These are phyloP conservation scores for Drosophila neotestacea DNA, from an alignment of 2,888 invertebrate genomes.

Conservation along the genomic window DNA sequence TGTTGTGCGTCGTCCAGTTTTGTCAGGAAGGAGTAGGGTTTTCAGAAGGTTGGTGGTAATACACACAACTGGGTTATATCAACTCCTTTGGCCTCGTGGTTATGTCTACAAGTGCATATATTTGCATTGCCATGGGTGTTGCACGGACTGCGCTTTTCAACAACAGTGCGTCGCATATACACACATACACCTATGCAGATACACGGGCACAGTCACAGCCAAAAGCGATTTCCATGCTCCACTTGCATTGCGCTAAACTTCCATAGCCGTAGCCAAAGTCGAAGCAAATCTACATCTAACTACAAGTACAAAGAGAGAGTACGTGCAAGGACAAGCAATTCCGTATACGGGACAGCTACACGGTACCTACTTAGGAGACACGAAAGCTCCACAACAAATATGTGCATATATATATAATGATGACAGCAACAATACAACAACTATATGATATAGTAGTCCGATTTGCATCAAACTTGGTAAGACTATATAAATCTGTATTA, in stretches of 20 bases:
- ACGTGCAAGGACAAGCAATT: conserved; percentile 7
- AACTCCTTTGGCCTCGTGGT: conserved; percentile 66
- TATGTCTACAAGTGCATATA: conserved; percentile 68
- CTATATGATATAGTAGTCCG: no score
- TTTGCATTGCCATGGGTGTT: conserved; percentile 67
- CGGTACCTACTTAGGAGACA: not conserved
- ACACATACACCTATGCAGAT: not conserved
- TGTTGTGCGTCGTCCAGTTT: not conserved
- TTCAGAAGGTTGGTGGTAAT: not conserved
- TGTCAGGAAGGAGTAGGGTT: no score
- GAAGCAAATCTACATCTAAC: conserved; percentile 58
- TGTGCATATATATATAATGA: not conserved
- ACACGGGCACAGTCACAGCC: conserved; percentile 23
- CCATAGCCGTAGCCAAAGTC: conserved; percentile 42
- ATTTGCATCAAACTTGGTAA: no score
- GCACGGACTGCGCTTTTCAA: conserved; percentile 66
- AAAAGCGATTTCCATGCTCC: conserved; percentile 44
- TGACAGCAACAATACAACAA: no score
- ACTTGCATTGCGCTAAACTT: conserved; percentile 63
- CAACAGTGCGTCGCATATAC: conserved; percentile 37
- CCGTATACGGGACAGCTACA: not conserved
- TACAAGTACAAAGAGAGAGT: conserved; percentile 45
- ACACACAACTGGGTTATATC: conserved; percentile 40
- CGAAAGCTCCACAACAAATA: not conserved
- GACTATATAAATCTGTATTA: no score